phyloP scores from a whole-genome alignment of 2,888 invertebrate genomes.

The Molorchus minor region DNA sequence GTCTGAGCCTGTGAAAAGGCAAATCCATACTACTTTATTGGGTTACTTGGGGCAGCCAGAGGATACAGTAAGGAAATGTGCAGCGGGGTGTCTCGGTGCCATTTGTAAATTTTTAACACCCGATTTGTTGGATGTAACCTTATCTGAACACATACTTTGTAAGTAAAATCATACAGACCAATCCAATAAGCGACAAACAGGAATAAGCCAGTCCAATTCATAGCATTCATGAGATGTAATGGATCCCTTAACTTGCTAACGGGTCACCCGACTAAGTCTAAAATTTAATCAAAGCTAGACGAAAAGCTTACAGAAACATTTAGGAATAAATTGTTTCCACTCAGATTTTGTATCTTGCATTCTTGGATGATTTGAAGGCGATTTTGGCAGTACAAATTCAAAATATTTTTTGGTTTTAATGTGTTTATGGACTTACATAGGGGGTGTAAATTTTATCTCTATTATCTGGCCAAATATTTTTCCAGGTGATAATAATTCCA shows the following conservation, averaged over 20 bases:
- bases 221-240: no score
- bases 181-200: not conserved
- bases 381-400: no score
- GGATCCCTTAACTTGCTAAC: no score
- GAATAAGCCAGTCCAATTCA: no score
- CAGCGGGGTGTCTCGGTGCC: slow-evolving; percentile 91
- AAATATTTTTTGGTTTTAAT: no score
- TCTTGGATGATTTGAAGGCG: no score
- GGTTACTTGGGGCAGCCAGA: slow-evolving; percentile 77
- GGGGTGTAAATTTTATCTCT: no score
- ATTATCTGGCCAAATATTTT: slow-evolving; percentile 17
- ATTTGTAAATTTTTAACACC: slow-evolving; percentile 78
- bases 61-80: slow-evolving; percentile 81
- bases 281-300: not conserved
- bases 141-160: slow-evolving; percentile 80
- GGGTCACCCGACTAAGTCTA: no score
- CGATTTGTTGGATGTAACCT: slow-evolving; percentile 77
- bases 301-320: not conserved
- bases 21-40: slow-evolving; percentile 75
- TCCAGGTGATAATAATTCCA: slow-evolving; percentile 67
- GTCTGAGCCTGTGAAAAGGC: slow-evolving; percentile 80
- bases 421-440: no score
- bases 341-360: no score
- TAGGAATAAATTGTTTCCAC: no score
- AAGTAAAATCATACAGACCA: slow-evolving; percentile 52